Conservation (phyloP, 2,888 invertebrate species). For the Cryptocephalus moraei region DNA sequence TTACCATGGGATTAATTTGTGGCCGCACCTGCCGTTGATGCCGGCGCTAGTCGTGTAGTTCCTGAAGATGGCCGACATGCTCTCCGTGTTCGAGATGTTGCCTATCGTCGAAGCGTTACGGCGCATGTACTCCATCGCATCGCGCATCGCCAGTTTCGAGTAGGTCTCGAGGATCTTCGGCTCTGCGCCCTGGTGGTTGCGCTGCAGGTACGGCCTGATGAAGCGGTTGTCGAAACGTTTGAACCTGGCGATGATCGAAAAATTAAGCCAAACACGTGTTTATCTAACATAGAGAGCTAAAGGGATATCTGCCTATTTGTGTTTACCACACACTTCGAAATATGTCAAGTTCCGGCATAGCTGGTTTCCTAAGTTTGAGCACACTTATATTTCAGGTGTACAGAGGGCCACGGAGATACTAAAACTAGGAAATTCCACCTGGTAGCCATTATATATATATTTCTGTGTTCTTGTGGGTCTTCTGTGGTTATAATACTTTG, state of each 20-base stretch:
- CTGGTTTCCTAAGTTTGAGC: no score
- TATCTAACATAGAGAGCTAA: no score
- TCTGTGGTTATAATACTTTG: no score
- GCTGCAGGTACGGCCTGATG: conserved; percentile 76
- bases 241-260: conserved; percentile 47
- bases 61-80: conserved; percentile 84
- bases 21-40: conserved; percentile 72
- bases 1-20: conserved; percentile 45
- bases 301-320: no score
- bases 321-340: no score
- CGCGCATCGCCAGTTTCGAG: conserved; percentile 85
- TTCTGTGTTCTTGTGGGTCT: no score
- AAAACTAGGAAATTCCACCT: no score
- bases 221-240: conserved; percentile 91
- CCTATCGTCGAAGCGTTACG: conserved; percentile 76
- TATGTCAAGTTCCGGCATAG: no score
- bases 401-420: no score
- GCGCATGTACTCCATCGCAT: conserved; percentile 86
- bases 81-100: conserved; percentile 82
- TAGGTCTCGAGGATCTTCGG: conserved; percentile 92
- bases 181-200: conserved; percentile 80
- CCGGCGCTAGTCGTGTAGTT: conserved; percentile 76
- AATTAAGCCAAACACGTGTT: no score
- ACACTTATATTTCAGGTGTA: no score
- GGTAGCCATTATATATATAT: no score